A percentile compares a stretch with the other conserved stretches of the same genome.
These are phyloP conservation scores for Ecliptopera silaceata DNA, from an alignment of 2,888 invertebrate species.

Conservation along the genomic window DNA sequence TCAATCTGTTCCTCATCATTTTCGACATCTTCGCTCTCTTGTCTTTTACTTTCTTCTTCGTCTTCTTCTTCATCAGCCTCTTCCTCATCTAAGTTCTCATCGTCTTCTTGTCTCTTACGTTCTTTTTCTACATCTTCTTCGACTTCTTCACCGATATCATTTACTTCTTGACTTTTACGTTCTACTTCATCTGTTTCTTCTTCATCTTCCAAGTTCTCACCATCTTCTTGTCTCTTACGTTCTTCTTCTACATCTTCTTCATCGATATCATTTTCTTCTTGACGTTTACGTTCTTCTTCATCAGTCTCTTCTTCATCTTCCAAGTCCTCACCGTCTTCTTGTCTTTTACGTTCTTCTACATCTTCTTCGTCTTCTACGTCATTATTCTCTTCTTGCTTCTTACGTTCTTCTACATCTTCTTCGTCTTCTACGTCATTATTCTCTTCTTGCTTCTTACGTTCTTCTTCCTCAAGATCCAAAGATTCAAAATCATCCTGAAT, in stretches of 20 bases:
- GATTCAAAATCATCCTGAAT: slow-evolving; percentile 24
- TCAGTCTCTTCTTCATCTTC: slow-evolving; percentile 18
- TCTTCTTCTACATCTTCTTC: slow-evolving; percentile 15
- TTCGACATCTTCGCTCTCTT: slow-evolving; percentile 13
- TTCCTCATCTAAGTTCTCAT: background rate
- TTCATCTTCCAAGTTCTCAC: too few species aligned
- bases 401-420: slow-evolving; percentile 11
- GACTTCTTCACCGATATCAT: slow-evolving; percentile 17
- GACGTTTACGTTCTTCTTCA: slow-evolving; percentile 9
- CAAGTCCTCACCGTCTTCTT: background rate
- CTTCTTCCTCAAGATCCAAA: slow-evolving; percentile 11
- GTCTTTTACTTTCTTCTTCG: slow-evolving; percentile 3
- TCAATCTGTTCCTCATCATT: slow-evolving; percentile 6
- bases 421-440: background rate
- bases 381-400: slow-evolving; percentile 17
- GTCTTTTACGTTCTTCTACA: slow-evolving; percentile 14
- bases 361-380: slow-evolving; percentile 20
- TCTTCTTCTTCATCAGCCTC: slow-evolving; percentile 4
- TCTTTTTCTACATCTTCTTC: slow-evolving; percentile 10
- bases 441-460: slow-evolving; percentile 9
- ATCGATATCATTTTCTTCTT: slow-evolving; percentile 19
- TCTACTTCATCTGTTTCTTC: slow-evolving; percentile 15
- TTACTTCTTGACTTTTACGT: slow-evolving; percentile 13
- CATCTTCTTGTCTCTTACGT: background rate
- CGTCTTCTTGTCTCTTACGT: too few species aligned